phyloP scores from a whole-genome alignment of 2,888 invertebrate genomes.

The Parochlus steinenii region DNA sequence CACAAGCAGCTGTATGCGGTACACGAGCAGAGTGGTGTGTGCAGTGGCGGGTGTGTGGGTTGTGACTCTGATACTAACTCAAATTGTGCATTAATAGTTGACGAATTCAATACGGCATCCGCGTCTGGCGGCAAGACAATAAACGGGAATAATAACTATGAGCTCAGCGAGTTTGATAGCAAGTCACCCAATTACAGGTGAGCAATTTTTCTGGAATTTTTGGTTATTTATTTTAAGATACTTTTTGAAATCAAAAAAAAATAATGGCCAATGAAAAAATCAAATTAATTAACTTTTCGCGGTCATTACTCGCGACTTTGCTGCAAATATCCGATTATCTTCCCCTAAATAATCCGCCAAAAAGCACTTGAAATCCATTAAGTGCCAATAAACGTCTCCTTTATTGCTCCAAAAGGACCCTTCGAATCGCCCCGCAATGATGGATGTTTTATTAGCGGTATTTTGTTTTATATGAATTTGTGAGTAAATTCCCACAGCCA shows the following conservation, averaged over 20 bases:
- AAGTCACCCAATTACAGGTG: conserved; percentile 19
- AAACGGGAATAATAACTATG: conserved; percentile 64
- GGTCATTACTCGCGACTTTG: too few relatives aligned
- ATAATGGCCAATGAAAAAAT: background rate
- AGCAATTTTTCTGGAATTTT: background rate
- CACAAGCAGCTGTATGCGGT: conserved; percentile 17
- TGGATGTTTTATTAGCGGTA: too few relatives aligned
- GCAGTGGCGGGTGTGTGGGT: background rate
- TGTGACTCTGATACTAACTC: conserved; percentile 39
- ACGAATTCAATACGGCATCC: conserved; percentile 26
- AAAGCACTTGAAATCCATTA: too few relatives aligned
- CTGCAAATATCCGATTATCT: too few relatives aligned
- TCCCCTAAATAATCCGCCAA: too few relatives aligned
- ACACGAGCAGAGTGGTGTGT: conserved; percentile 11
- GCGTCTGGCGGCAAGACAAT: conserved; percentile 37
- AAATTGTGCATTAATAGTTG: conserved; percentile 36
- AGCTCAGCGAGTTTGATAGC: conserved; percentile 52
- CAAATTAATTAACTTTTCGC: background rate
- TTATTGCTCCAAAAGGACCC: too few relatives aligned
- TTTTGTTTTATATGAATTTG: too few relatives aligned
- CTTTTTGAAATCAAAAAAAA: background rate
- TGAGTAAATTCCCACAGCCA: too few relatives aligned
- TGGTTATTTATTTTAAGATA: background rate
- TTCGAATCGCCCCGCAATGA: too few relatives aligned
- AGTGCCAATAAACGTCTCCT: too few relatives aligned